Conservation (phyloP, 2,888 invertebrate species). For the Cheilosia vulpina region DNA sequence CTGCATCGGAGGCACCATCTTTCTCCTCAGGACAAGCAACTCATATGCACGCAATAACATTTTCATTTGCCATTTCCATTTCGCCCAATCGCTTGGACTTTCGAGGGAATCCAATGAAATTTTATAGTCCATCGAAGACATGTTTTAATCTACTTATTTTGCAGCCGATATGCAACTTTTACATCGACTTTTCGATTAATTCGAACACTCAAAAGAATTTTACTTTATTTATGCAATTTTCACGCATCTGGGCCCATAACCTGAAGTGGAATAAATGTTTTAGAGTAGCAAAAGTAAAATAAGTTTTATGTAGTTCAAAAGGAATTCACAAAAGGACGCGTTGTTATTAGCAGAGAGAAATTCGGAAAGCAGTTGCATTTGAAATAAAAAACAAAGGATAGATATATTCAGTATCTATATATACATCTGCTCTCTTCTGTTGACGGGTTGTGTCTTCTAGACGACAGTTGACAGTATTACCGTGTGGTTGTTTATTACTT, state of each 20-base stretch:
- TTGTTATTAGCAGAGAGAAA: too few species aligned
- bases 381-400: too few species aligned
- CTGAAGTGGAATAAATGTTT: background rate
- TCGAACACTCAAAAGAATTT: background rate
- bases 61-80: constrained; percentile 21
- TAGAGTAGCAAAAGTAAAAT: too few species aligned
- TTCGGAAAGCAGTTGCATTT: too few species aligned
- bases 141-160: background rate
- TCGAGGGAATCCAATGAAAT: constrained; percentile 24
- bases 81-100: constrained; percentile 31
- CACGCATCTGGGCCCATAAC: background rate
- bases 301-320: too few species aligned
- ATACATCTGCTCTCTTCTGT: too few species aligned
- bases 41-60: constrained; percentile 15
- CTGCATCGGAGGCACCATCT: constrained; percentile 16
- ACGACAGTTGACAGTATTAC: too few species aligned
- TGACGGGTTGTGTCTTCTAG: too few species aligned
- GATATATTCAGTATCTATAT: too few species aligned
- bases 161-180: background rate
- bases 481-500: too few species aligned
- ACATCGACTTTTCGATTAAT: background rate
- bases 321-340: too few species aligned
- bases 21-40: background rate
- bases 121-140: constrained; percentile 22
- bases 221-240: background rate